Conservation (phyloP, 2,113 vertebrate genomes). For the pig (Sus scrofa) region DNA sequence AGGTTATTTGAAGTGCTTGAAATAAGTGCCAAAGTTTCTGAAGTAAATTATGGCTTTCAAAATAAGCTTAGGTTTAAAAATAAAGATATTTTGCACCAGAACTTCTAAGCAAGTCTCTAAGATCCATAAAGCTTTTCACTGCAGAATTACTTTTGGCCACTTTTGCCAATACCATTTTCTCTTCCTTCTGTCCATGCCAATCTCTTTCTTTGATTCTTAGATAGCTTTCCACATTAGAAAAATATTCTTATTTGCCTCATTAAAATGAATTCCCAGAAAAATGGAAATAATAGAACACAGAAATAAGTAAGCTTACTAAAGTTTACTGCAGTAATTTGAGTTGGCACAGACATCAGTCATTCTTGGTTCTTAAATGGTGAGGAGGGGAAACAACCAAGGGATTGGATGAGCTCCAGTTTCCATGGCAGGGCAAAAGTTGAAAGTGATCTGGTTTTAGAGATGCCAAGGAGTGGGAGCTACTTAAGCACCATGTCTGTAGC, state of each 20-base stretch:
- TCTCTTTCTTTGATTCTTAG: slow-evolving; percentile 59
- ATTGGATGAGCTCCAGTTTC: slow-evolving; percentile 48
- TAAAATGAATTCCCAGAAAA: slow-evolving; percentile 69
- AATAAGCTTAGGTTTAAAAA: slow-evolving; percentile 64
- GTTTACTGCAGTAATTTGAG: slow-evolving; percentile 57
- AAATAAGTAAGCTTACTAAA: slow-evolving; percentile 60
- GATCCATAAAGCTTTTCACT: slow-evolving; percentile 40
- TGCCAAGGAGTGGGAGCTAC: neutral
- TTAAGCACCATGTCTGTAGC: neutral
- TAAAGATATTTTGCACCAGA: slow-evolving; percentile 62
- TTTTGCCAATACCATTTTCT: slow-evolving; percentile 38
- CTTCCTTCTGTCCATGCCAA: slow-evolving; percentile 47
- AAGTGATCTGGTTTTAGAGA: slow-evolving; percentile 61
- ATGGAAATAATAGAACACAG: slow-evolving; percentile 36
- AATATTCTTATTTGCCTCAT: slow-evolving; percentile 65
- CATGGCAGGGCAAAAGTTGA: slow-evolving; percentile 52
- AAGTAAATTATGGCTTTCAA: slow-evolving; percentile 68
- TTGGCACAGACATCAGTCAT: slow-evolving; percentile 65
- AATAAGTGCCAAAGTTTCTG: slow-evolving; percentile 56
- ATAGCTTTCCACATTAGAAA: slow-evolving; percentile 74
- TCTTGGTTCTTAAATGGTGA: slow-evolving; percentile 47
- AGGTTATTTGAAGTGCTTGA: slow-evolving; percentile 70
- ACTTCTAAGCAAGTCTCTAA: slow-evolving; percentile 39
- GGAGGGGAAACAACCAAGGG: neutral
- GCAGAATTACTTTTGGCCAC: slow-evolving; percentile 40